A percentile compares a stretch with the other conserved stretches of the same genome.
Conservation (phyloP, 2,888 invertebrate genomes). For the Eupithecia subumbrata region DNA sequence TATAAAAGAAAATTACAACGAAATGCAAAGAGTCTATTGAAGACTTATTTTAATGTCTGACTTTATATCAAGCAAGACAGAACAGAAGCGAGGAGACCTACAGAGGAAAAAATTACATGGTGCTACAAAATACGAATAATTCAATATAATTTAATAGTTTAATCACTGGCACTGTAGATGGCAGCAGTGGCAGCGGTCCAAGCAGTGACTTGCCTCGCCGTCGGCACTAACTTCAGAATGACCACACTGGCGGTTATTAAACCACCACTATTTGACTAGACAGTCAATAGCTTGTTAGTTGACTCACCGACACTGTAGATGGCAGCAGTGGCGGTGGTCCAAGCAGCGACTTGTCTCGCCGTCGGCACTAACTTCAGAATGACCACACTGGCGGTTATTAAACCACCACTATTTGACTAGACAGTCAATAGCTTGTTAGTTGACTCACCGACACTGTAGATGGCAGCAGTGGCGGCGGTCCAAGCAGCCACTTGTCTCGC, state of each 20-base stretch:
- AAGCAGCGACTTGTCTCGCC: slow-evolving; percentile 88
- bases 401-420: not conserved
- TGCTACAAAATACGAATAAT: not conserved
- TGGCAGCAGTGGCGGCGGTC: slow-evolving; percentile 89
- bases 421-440: not conserved
- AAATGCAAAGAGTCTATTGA: too few species aligned
- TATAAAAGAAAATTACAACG: too few species aligned
- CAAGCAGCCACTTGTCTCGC: slow-evolving; percentile 88
- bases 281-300: not conserved
- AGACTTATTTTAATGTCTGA: too few species aligned
- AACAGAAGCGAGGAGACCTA: not conserved
- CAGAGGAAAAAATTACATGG: not conserved
- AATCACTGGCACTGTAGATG: slow-evolving; percentile 90
- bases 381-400: not conserved
- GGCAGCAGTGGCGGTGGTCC: slow-evolving; percentile 88
- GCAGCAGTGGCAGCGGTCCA: slow-evolving; percentile 88
- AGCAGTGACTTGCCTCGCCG: slow-evolving; percentile 89
- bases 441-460: slow-evolving; percentile 89
- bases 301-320: slow-evolving; percentile 90
- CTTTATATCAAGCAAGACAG: not conserved
- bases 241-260: not conserved
- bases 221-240: not conserved
- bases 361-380: slow-evolving; percentile 49
- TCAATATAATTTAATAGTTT: not conserved
- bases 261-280: not conserved